Evolutionary conservation across 2,888 invertebrate species (phyloP).

Genomic region (Electrophaes corylata): DNA sequence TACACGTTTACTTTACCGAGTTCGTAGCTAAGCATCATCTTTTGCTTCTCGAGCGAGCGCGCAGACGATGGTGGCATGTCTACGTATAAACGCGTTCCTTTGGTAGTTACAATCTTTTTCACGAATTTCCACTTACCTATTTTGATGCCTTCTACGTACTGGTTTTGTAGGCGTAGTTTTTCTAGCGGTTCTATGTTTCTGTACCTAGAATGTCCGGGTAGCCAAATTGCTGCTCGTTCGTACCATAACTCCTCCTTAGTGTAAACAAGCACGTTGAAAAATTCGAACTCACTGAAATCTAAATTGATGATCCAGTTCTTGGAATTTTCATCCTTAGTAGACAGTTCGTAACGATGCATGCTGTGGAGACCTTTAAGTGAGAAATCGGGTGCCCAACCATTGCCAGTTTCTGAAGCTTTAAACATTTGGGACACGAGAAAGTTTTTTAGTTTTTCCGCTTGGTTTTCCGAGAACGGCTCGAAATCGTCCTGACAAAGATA

Average conservation of each 20-base stretch:
- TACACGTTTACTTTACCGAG: conserved; percentile 73
- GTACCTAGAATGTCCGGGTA: conserved; percentile 69
- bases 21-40: conserved; percentile 73
- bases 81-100: conserved; percentile 71
- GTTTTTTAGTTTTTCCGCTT: conserved; percentile 58
- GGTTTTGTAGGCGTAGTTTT: conserved; percentile 71
- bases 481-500: conserved; percentile 74
- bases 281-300: conserved; percentile 60
- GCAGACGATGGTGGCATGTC: conserved; percentile 75
- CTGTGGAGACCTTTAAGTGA: conserved; percentile 65
- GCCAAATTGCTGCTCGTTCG: conserved; percentile 74
- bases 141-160: conserved; percentile 54
- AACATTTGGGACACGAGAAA: conserved; percentile 64
- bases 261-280: conserved; percentile 67
- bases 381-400: conserved; percentile 63
- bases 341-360: conserved; percentile 61
- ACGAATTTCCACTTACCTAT: conserved; percentile 75
- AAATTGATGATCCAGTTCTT: conserved; percentile 66
- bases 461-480: conserved; percentile 54
- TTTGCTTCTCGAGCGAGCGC: conserved; percentile 62
- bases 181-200: conserved; percentile 62
- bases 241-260: conserved; percentile 74
- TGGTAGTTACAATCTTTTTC: conserved; percentile 63
- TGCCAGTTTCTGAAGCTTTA: conserved; percentile 47
- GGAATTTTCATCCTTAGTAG: conserved; percentile 59